Conservation (phyloP, 2,888 invertebrate species). For the Bugula neritina region DNA sequence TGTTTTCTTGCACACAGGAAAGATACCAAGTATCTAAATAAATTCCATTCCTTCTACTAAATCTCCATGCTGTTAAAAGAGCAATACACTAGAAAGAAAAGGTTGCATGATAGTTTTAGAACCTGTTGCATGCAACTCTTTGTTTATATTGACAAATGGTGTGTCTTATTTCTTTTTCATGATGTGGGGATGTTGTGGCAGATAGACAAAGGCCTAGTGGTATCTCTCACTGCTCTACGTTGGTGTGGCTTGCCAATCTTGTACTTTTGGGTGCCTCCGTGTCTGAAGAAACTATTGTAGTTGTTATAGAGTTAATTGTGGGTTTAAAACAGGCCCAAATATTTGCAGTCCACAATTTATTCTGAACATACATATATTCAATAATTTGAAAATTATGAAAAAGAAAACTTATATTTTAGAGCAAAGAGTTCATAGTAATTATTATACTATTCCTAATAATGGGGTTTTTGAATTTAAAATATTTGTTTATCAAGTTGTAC, state of each 20-base stretch:
- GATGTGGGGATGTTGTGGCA: conserved; percentile 10
- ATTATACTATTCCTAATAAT: too few relatives aligned
- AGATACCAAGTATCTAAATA: too few relatives aligned
- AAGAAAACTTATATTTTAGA: too few relatives aligned
- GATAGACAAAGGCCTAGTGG: neutral
- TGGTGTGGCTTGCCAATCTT: conserved; percentile 22
- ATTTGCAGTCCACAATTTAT: too few relatives aligned
- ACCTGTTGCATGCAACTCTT: conserved; percentile 1
- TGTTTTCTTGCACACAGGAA: too few relatives aligned
- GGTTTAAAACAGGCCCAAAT: conserved; percentile 14
- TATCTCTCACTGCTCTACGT: neutral
- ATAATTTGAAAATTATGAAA: too few relatives aligned
- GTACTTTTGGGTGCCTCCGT: conserved; percentile 17
- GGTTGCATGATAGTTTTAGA: neutral
- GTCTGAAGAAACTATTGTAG: neutral
- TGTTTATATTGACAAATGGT: conserved; percentile 18
- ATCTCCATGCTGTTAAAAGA: neutral
- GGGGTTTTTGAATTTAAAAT: too few relatives aligned
- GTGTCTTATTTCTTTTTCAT: neutral
- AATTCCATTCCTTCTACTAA: neutral
- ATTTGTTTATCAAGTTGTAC: too few relatives aligned
- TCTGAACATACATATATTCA: too few relatives aligned
- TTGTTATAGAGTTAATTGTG: conserved; percentile 15
- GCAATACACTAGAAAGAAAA: neutral
- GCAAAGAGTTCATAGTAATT: too few relatives aligned